A percentile compares a stretch with the other conserved stretches of the same genome.
Evolutionary conservation across 1,140 invertebrate species (phyloP).

Genomic region (Dendrolimus kikuchii): DNA sequence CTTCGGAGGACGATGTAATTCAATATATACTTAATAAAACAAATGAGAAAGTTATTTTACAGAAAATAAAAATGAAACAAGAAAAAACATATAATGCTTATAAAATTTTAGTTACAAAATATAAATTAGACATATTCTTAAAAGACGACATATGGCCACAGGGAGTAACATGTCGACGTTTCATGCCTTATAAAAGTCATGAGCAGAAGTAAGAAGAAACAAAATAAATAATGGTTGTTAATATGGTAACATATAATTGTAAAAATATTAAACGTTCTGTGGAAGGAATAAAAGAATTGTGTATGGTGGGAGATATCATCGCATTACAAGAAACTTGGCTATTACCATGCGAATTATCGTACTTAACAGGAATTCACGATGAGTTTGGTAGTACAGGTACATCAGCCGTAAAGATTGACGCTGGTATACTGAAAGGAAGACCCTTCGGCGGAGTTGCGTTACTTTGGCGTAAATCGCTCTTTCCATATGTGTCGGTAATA

Average conservation of each 20-base stretch:
- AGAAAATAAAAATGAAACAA: slow-evolving; percentile 11
- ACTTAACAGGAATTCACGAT: not conserved
- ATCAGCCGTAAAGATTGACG: not conserved
- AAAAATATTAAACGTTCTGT: slow-evolving; percentile 2
- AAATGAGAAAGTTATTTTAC: slow-evolving; percentile 2
- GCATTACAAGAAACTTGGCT: slow-evolving; percentile 6
- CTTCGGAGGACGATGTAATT: slow-evolving; percentile 2
- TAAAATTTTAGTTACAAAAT: slow-evolving; percentile 11
- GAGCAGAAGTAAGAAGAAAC: slow-evolving; percentile 1
- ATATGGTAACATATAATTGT: slow-evolving; percentile 5
- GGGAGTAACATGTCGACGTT: slow-evolving; percentile 13
- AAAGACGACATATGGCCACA: slow-evolving; percentile 16
- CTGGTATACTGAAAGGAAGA: not conserved
- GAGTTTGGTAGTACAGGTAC: slow-evolving; percentile 2
- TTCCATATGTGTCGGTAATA: slow-evolving; percentile 11
- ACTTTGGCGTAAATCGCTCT: slow-evolving; percentile 7
- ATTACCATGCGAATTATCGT: not conserved
- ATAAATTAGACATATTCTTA: slow-evolving; percentile 13
- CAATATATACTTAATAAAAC: slow-evolving; percentile 12
- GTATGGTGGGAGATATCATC: not conserved
- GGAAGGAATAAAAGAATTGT: not conserved
- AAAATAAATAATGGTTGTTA: not conserved
- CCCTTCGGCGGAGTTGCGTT: slow-evolving; percentile 4
- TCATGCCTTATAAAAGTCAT: slow-evolving; percentile 2
- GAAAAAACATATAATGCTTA: slow-evolving; percentile 11